These are phyloP conservation scores for Celastrina argiolus DNA, from an alignment of 2,888 invertebrate genomes.

Conservation along the genomic window DNA sequence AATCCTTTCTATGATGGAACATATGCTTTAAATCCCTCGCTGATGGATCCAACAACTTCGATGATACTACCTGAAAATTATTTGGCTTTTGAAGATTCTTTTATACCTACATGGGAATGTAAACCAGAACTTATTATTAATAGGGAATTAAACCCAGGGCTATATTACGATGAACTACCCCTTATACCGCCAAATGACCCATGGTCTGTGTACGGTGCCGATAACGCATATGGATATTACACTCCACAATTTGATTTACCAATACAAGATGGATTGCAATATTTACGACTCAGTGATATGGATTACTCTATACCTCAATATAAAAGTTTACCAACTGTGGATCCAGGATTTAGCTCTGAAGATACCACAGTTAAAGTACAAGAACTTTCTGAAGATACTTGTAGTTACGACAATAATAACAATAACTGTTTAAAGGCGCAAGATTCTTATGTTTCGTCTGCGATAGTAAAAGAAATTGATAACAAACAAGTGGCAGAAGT, in stretches of 20 bases:
- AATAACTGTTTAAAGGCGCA: slow-evolving; percentile 26
- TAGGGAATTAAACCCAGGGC: slow-evolving; percentile 50
- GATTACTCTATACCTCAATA: slow-evolving; percentile 68
- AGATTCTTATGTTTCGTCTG: slow-evolving; percentile 32
- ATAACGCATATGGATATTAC: slow-evolving; percentile 61
- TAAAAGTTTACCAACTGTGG: slow-evolving; percentile 60
- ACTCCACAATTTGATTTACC: slow-evolving; percentile 57
- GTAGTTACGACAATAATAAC: slow-evolving; percentile 24
- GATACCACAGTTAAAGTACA: slow-evolving; percentile 7
- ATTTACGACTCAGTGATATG: slow-evolving; percentile 66
- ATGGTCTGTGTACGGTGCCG: slow-evolving; percentile 61
- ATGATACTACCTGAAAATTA: slow-evolving; percentile 71
- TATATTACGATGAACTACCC: slow-evolving; percentile 63
- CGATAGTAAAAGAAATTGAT: slow-evolving; percentile 39
- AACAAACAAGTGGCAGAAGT: slow-evolving; percentile 34
- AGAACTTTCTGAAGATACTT: slow-evolving; percentile 39
- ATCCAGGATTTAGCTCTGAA: slow-evolving; percentile 34
- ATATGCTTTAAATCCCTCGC: slow-evolving; percentile 54
- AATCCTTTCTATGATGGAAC: slow-evolving; percentile 73
- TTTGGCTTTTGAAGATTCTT: slow-evolving; percentile 74
- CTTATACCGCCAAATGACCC: slow-evolving; percentile 66
- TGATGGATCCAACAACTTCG: slow-evolving; percentile 53
- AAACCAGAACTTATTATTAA: slow-evolving; percentile 56
- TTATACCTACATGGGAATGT: slow-evolving; percentile 68
- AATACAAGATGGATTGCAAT: slow-evolving; percentile 54